A percentile compares a stretch with the other conserved stretches of the same genome.
phyloP scores from a whole-genome alignment of 2,113 vertebrate species.

The Chelonoidis abingdonii region DNA sequence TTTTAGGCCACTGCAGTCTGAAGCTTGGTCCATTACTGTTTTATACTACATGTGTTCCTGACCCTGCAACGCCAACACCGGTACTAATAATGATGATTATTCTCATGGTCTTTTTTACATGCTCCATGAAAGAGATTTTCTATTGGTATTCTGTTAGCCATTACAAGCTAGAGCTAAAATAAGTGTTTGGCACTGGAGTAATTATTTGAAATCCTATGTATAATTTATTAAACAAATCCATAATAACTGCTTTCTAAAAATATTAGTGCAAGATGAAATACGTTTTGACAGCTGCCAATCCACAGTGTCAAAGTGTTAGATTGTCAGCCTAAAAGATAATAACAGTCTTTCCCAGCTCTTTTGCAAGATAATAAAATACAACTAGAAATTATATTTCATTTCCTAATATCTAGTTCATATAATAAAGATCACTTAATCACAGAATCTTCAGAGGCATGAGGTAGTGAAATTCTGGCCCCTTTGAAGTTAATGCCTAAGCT shows the following conservation, averaged over 20 bases:
- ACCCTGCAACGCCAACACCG: background rate
- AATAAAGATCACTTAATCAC: background rate
- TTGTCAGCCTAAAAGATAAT: background rate
- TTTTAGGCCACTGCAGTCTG: background rate
- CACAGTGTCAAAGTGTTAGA: conserved; percentile 64
- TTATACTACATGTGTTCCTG: background rate
- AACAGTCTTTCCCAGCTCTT: background rate
- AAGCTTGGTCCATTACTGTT: background rate
- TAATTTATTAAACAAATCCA: conserved; percentile 41
- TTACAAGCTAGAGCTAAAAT: background rate
- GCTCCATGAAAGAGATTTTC: background rate
- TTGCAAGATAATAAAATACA: background rate
- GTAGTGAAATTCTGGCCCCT: background rate
- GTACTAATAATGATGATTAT: background rate
- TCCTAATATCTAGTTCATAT: background rate
- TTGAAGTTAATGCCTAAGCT: background rate
- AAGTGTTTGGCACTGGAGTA: background rate
- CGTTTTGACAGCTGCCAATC: conserved; percentile 61
- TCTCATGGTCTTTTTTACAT: background rate
- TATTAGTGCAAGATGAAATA: conserved; percentile 37
- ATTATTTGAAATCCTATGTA: conserved; percentile 43
- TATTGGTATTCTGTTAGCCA: background rate
- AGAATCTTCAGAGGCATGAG: rapidly evolving
- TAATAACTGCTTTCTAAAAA: conserved; percentile 50
- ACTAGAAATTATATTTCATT: background rate